A percentile compares a stretch with the other conserved stretches of the same genome.
These are phyloP conservation scores for Schizopygopsis malacanthus DNA, from an alignment of 2,797 vertebrate genomes.

Conservation along the genomic window DNA sequence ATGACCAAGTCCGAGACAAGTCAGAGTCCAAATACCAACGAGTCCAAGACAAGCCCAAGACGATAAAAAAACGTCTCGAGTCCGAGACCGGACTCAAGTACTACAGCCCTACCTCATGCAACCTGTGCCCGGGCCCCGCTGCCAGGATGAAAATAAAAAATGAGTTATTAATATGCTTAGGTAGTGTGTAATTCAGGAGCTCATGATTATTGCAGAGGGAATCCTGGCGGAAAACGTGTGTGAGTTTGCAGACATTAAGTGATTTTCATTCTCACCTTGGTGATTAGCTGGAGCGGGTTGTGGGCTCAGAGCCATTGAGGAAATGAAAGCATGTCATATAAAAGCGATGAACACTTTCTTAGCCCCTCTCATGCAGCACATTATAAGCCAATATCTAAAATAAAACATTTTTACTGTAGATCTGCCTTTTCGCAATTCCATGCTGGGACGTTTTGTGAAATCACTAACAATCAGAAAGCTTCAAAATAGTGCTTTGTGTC, in stretches of 20 bases:
- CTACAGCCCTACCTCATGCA: conserved; percentile 29
- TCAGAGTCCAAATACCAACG: too few species aligned
- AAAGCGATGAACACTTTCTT: conserved; percentile 1
- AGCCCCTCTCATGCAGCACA: neutral
- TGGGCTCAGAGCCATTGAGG: conserved; percentile 17
- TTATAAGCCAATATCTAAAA: conserved; percentile 10
- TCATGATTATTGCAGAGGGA: conserved; percentile 60
- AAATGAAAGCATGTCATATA: conserved; percentile 17
- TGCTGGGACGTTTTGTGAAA: conserved; percentile 8
- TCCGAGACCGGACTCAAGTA: too few species aligned
- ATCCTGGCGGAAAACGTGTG: conserved; percentile 48
- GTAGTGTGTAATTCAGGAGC: conserved; percentile 55
- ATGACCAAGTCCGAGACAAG: too few species aligned
- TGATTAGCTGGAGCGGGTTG: conserved; percentile 16
- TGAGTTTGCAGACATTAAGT: conserved; percentile 37
- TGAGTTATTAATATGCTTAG: conserved; percentile 66
- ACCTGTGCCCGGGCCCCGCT: conserved; percentile 60
- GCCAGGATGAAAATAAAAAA: conserved; percentile 67
- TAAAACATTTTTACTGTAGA: neutral
- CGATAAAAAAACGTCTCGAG: too few species aligned
- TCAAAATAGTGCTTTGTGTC: neutral
- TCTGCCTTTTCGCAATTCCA: neutral
- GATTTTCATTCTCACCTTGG: conserved; percentile 37
- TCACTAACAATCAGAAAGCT: neutral
- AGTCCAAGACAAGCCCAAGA: too few species aligned